Conservation (phyloP, 2,113 vertebrate species). For the Martes martes region DNA sequence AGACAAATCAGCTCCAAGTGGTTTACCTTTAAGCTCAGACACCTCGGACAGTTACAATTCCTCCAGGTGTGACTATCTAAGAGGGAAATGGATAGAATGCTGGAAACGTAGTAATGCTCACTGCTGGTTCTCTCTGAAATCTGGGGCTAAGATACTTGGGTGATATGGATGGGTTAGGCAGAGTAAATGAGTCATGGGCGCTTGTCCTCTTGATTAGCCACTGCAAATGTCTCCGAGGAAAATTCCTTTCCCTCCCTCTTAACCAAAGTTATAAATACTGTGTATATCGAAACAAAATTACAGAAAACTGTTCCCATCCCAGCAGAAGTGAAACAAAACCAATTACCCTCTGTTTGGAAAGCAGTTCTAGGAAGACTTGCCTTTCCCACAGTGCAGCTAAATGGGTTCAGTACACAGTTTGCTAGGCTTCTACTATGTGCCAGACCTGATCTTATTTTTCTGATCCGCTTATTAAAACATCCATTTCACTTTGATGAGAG, state of each 20-base stretch:
- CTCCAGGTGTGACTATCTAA: neutral
- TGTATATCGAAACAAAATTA: constrained; percentile 56
- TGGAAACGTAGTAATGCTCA: neutral
- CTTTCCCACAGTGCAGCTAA: neutral
- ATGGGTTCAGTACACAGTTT: neutral
- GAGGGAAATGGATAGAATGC: neutral
- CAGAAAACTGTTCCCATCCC: neutral
- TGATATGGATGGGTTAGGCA: neutral
- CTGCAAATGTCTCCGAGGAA: constrained; percentile 37
- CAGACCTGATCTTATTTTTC: neutral
- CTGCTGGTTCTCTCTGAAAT: neutral
- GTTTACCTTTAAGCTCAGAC: neutral
- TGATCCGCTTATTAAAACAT: neutral
- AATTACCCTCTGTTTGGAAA: neutral
- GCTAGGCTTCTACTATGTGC: neutral
- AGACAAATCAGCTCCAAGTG: neutral
- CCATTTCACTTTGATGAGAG: neutral
- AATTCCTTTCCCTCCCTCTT: neutral
- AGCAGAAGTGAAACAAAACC: neutral
- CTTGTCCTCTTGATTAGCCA: neutral
- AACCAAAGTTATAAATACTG: constrained; percentile 16
- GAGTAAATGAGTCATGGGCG: constrained; percentile 11
- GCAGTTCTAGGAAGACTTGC: neutral
- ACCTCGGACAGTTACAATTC: neutral
- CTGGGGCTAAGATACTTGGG: neutral